These are phyloP conservation scores for Drosophila malerkotliana DNA, from an alignment of 1,140 invertebrate genomes.

Conservation along the genomic window DNA sequence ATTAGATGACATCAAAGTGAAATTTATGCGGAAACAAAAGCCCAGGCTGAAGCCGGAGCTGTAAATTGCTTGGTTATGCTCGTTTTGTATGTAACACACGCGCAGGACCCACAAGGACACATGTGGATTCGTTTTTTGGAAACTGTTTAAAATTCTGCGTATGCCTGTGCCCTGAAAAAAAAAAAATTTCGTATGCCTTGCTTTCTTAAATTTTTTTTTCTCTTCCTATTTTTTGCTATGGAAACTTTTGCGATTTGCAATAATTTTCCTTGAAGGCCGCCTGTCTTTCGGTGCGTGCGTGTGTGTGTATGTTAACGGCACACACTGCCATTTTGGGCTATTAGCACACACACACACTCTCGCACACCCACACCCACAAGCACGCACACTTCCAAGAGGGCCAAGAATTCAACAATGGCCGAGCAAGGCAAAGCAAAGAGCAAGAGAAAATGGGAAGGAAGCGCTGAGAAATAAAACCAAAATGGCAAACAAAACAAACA, in stretches of 20 bases:
- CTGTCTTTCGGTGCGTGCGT: slow-evolving; percentile 7
- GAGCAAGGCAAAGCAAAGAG: slow-evolving; percentile 22
- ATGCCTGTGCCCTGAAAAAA: slow-evolving; percentile 48
- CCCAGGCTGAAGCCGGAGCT: slow-evolving; percentile 28
- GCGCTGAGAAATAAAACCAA: slow-evolving; percentile 66
- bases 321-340: slow-evolving; percentile 17
- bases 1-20: slow-evolving; percentile 54
- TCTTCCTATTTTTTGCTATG: slow-evolving; percentile 25
- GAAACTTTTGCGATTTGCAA: slow-evolving; percentile 67
- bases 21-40: slow-evolving; percentile 48
- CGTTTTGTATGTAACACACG: slow-evolving; percentile 38
- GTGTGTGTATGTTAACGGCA: neutral
- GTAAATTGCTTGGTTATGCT: slow-evolving; percentile 43
- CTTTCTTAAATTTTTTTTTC: slow-evolving; percentile 24
- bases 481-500: slow-evolving; percentile 71
- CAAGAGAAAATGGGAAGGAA: slow-evolving; percentile 51
- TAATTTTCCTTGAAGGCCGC: slow-evolving; percentile 73
- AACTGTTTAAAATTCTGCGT: slow-evolving; percentile 74
- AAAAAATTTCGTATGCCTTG: slow-evolving; percentile 48
- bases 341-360: slow-evolving; percentile 27
- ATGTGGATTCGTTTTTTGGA: slow-evolving; percentile 27
- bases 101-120: slow-evolving; percentile 30
- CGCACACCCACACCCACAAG: slow-evolving; percentile 22
- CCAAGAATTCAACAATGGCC: slow-evolving; percentile 43
- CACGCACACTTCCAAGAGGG: slow-evolving; percentile 20